Evolutionary conservation across 2,113 vertebrate genomes (phyloP).

Genomic region (Apteryx owenii): DNA sequence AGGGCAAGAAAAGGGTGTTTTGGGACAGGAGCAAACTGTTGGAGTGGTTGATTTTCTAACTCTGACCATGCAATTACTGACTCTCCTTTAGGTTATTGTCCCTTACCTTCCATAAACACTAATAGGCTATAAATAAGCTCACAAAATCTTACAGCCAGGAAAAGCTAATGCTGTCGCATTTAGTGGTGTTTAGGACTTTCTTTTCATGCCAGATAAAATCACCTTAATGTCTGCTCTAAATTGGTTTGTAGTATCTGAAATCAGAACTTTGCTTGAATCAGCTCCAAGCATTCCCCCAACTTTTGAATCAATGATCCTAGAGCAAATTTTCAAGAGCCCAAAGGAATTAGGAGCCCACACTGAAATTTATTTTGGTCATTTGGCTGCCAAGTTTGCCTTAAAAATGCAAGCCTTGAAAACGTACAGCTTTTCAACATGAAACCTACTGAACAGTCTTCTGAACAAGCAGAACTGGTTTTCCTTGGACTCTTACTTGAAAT

Average conservation of each 20-base stretch:
- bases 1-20: not conserved
- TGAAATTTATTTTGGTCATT: not conserved
- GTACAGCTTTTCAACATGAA: not conserved
- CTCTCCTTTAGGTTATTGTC: not conserved
- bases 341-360: not conserved
- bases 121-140: constrained; percentile 1
- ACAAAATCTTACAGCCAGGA: not conserved
- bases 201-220: not conserved
- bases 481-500: not conserved
- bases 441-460: not conserved
- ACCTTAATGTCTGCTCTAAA: not conserved
- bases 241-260: not conserved
- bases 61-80: not conserved
- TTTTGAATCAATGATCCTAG: not conserved
- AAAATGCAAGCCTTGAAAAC: not conserved
- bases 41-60: not conserved
- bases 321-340: not conserved
- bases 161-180: not conserved
- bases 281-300: not conserved
- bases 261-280: not conserved
- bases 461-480: not conserved
- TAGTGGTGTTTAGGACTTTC: not conserved
- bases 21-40: not conserved
- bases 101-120: not conserved
- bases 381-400: not conserved